Evolutionary conservation across 2,113 vertebrate genomes (phyloP), one percentile per base, ranked within the genome.

Genomic region (Fregetta grallaria): DNA sequence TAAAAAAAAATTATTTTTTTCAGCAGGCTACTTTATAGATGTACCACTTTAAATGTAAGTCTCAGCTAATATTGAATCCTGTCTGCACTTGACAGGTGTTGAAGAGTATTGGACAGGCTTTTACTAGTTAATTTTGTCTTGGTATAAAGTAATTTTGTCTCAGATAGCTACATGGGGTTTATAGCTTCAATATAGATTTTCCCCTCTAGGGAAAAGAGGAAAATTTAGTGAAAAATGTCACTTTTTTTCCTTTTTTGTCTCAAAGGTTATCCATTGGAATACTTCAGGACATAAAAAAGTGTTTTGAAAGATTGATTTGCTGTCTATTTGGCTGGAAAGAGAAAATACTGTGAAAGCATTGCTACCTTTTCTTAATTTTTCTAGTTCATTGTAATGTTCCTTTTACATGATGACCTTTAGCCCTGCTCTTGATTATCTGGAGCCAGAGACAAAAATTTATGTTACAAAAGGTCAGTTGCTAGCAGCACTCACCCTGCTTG

Each of bases 101-200:
- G 53, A 79, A 76, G 49, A 58, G 29, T 25, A 34, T 11, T 50
- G 17, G 50, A 61, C 26, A 71, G 56, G 32, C 11, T 81, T 95
- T 86, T 50, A 55, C 14, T 20, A 77, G 10, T 47, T 80, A 38
- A 49, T 92, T 77, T 90, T 86, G 9, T 25, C 26, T 86, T 80
- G 20, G 16, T 47, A 91, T 83, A 75, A 52, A 78, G 49, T 19
- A 77, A 34, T 75, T 71, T 2, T 66, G 26, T 50, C 23, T 90
- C 63, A 80, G 59, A 66, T 11, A 0, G 0, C 40, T 88, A 21
- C 23, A 68, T 42, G 29, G 3, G 1, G 0, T 29, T 80, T 68
- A 50, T 36, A 80, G 65, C 11, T 92, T 95, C 68, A 34, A 6
- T 61, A 74, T 21, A 16, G 1, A 73, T 59, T 38, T 38, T 38